Base-by-base conservation (phyloP, 1,140 invertebrate species). In the Brachionus angularis region DNA sequence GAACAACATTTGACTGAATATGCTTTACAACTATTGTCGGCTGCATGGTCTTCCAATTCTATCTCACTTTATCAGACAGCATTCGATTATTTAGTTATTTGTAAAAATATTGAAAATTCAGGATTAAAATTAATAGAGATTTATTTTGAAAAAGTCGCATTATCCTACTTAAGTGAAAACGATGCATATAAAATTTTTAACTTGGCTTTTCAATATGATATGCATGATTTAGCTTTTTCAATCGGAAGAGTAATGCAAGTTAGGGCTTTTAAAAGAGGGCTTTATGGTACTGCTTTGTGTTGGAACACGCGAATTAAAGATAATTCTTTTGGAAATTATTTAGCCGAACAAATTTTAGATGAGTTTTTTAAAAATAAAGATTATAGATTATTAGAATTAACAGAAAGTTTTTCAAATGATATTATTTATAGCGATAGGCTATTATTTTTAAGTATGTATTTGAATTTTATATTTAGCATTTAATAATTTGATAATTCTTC, bases 241-340 rank as follows among this genome's bases (percentile, higher is more conserved):
- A 67, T 67, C 23, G 62, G 62, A 4, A 16, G 62, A 12, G 47
- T 67, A 12, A 46, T 67, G 47, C 62, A 67, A 67, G 47, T 33
- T 29, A 46, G 42, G n/a, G 62, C 62, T 0, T 27, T 67, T n/a
- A 67, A 67, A 33, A 31, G 42, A 23, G 29, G 47, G 12, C 8
- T 47, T 18, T 50, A 33, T 12, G 62, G 62, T 16, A 47, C 42
- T 21, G 62, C 62, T 34, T 42, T 67, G 10, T 5, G 39, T 23
- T 67, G 62, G 62, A 67, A 67, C 36, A 42, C 16, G 3, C 46
- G 44, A 67, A 67, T 67, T n/a, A 67, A 67, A 23, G 62, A 67
- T 33, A 34, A 29, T 31, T 46, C 62, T 1, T 67, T 67, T 14
- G 62, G 62, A 29, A 67, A 31, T 33, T 27, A 27, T 12, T 42